A percentile compares a stretch with the other conserved stretches of the same genome.
phyloP scores from a whole-genome alignment of 2,797 vertebrate genomes.

The Labeo calbasu region DNA sequence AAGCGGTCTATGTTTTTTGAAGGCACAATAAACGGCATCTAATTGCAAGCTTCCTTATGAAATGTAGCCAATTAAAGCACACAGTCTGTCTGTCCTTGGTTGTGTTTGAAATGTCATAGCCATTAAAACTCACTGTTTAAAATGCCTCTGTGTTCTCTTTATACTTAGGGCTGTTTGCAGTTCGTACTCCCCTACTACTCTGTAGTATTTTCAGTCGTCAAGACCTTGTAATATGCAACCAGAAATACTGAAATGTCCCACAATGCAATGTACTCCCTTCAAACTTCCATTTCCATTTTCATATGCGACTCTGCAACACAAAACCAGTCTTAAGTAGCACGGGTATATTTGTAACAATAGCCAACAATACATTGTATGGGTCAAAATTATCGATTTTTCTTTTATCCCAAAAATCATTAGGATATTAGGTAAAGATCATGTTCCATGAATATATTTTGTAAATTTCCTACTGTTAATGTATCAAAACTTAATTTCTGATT shows the following conservation, averaged over 20 bases:
- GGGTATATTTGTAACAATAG: too few relatives aligned
- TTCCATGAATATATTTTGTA: too few relatives aligned
- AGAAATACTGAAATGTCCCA: background rate
- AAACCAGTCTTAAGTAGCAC: too few relatives aligned
- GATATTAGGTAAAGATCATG: too few relatives aligned
- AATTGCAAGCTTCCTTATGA: slow-evolving; percentile 52
- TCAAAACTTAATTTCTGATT: too few relatives aligned
- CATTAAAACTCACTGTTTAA: slow-evolving; percentile 77
- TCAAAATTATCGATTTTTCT: too few relatives aligned
- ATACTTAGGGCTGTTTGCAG: background rate
- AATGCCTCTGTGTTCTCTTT: slow-evolving; percentile 5
- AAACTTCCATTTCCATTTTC: background rate
- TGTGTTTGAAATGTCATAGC: slow-evolving; percentile 68
- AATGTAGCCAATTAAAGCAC: slow-evolving; percentile 73
- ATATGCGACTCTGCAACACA: too few relatives aligned
- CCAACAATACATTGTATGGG: too few relatives aligned
- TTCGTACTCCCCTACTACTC: background rate
- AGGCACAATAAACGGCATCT: slow-evolving; percentile 67
- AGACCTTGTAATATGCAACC: background rate
- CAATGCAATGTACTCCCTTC: background rate
- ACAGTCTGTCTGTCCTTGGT: slow-evolving; percentile 66
- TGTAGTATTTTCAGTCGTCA: background rate
- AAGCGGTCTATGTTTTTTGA: slow-evolving; percentile 63
- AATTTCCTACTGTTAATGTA: too few relatives aligned
- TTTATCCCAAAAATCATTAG: too few relatives aligned